Conservation (phyloP, 2,797 vertebrate genomes). For the Sebastes reedi region DNA sequence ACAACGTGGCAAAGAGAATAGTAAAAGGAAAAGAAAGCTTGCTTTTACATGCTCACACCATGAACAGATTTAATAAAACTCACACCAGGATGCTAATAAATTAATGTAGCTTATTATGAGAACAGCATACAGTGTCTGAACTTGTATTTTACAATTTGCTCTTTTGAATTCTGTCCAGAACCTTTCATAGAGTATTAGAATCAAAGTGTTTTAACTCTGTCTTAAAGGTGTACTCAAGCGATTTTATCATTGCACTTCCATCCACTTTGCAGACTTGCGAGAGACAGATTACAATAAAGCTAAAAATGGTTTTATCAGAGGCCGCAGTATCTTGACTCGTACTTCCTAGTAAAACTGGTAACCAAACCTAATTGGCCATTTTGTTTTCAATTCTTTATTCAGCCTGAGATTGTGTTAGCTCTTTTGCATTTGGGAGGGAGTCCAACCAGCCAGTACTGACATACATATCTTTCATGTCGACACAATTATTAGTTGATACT, state of each 20-base stretch:
- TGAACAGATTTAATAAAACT: neutral
- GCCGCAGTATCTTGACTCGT: neutral
- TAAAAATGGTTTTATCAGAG: neutral
- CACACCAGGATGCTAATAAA: neutral
- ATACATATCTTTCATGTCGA: neutral
- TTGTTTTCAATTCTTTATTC: neutral
- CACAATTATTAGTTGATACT: neutral
- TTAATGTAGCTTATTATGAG: neutral
- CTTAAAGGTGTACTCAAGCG: neutral
- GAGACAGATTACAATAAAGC: neutral
- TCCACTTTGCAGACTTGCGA: neutral
- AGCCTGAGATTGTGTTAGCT: neutral
- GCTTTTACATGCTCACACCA: neutral
- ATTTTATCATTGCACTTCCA: neutral
- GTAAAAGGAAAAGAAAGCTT: neutral
- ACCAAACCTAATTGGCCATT: neutral
- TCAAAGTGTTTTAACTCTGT: neutral
- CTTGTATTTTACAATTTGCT: neutral
- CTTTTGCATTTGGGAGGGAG: neutral
- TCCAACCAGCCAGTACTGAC: neutral
- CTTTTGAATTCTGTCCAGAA: neutral
- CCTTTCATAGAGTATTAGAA: neutral
- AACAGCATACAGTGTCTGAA: neutral
- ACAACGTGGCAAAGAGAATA: neutral
- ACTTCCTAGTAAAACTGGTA: neutral